phyloP scores from a whole-genome alignment of 2,888 invertebrate genomes.

The Thera obeliscata region DNA sequence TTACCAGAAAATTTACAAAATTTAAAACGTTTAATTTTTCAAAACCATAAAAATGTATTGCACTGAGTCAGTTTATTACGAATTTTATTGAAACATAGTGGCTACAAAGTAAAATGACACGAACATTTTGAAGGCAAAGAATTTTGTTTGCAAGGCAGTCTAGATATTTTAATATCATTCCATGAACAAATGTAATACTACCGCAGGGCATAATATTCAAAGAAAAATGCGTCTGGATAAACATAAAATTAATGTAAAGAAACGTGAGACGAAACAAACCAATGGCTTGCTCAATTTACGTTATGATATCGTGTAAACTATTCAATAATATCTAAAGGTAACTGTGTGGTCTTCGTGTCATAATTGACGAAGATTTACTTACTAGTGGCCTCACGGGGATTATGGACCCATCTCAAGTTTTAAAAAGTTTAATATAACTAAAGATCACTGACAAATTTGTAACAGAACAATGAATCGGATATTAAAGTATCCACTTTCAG shows the following conservation, averaged over 20 bases:
- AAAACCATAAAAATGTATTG: conserved; percentile 21
- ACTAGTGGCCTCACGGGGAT: conserved; percentile 73
- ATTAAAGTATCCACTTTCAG: conserved; percentile 83
- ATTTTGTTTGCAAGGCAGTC: conserved; percentile 38
- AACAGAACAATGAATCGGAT: conserved; percentile 84
- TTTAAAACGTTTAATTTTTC: conserved; percentile 23
- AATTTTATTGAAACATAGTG: conserved; percentile 19
- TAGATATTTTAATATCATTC: conserved; percentile 50
- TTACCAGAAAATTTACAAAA: conserved; percentile 44
- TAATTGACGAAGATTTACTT: conserved; percentile 73
- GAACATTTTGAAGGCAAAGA: conserved; percentile 20
- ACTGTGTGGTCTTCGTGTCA: conserved; percentile 76
- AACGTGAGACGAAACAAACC: conserved; percentile 42
- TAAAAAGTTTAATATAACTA: conserved; percentile 81
- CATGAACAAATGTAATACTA: conserved; percentile 42
- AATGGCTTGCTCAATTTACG: conserved; percentile 27
- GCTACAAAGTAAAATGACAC: conserved; percentile 10
- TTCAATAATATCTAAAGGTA: conserved; percentile 57
- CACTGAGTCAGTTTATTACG: conserved; percentile 17
- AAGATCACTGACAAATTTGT: conserved; percentile 85
- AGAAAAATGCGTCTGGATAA: conserved; percentile 37
- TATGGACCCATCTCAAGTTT: conserved; percentile 79
- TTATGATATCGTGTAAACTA: conserved; percentile 28
- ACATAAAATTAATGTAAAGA: conserved; percentile 30
- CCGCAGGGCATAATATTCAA: conserved; percentile 37